Conservation (phyloP, 2,888 invertebrate species). For the Pogonocherus hispidulus region DNA sequence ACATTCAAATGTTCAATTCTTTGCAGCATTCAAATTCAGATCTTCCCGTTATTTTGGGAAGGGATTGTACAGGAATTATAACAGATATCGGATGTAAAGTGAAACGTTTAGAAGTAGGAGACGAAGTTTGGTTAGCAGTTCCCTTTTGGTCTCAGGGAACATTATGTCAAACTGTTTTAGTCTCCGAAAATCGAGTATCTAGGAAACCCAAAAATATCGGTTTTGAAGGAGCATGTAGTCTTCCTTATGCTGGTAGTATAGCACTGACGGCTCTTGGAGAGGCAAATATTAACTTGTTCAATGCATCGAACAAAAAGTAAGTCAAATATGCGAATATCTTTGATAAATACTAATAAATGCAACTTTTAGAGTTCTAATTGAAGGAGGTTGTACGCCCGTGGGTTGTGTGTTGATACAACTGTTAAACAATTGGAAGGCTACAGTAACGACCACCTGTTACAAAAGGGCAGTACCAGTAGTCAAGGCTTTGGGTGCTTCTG, state of each 20-base stretch:
- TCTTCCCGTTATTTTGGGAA: conserved; percentile 73
- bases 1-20: conserved; percentile 12
- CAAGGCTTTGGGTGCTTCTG: conserved; percentile 72
- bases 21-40: conserved; percentile 66
- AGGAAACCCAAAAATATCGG: conserved; percentile 72
- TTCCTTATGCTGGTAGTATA: conserved; percentile 74
- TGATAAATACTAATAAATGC: no score
- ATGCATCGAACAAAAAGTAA: conserved; percentile 71
- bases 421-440: conserved; percentile 72
- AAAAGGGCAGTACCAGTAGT: conserved; percentile 71
- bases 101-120: conserved; percentile 73
- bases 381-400: conserved; percentile 73
- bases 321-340: no score
- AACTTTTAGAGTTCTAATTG: conserved; percentile 70
- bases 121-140: conserved; percentile 74
- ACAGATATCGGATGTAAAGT: conserved; percentile 75
- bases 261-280: conserved; percentile 71
- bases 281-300: conserved; percentile 69
- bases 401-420: conserved; percentile 75
- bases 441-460: conserved; percentile 71
- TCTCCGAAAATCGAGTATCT: conserved; percentile 70
- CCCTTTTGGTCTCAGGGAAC: conserved; percentile 75
- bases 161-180: conserved; percentile 72
- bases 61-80: conserved; percentile 76
- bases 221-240: conserved; percentile 74